Base-by-base conservation (phyloP, 2,888 invertebrate genomes). In the Darwinula stevensoni region DNA sequence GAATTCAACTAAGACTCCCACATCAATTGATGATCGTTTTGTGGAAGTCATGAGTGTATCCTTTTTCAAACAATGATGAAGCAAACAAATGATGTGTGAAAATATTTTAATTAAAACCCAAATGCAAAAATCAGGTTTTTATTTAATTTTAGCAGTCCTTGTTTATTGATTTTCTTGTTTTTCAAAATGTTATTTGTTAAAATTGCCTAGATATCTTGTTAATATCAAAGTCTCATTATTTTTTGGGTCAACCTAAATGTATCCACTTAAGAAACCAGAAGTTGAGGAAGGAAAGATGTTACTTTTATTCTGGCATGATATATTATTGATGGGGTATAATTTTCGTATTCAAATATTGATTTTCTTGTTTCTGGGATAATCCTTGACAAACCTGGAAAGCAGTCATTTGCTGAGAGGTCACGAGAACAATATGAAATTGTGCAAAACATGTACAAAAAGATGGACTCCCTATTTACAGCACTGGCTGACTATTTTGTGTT, bases 361-460 rank as follows among this genome's bases (percentile, higher is more conserved):
- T 30, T n/a, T 3, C 26, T 27, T 27, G 17, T 29, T 33, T 33
- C 27, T 37, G 39, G 36, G 34, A 38, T 34, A 13, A 42, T 40
- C 42, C 48, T 48, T 46, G 44, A 44, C 45, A 9, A 32, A 50
- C 65, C n/a, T n/a, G n/a, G n/a, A n/a, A n/a, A n/a, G n/a, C n/a
- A n/a, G 63, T 54, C 57, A 12, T 84, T 82, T 51, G 63, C 74
- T 0, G 57, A 59, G 33, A 71, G 73, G 38, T 82, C 88, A 0
- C 62, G 73, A 6, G 68, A 73, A 36, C 78, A 88, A 41, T 73
- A 73, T 47, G 74, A 76, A 45, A 64, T 91, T 0, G 54, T 97
- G 37, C 71, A 75, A 45, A 76, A 74, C 34, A 91, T 94, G 88
- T 75, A 70, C 53, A 68, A 71, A 41, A 80, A 84, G 47, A 82